A percentile compares a stretch with the other conserved stretches of the same genome.
phyloP scores from a whole-genome alignment of 2,888 invertebrate genomes.

The Minunthozetes semirufus region DNA sequence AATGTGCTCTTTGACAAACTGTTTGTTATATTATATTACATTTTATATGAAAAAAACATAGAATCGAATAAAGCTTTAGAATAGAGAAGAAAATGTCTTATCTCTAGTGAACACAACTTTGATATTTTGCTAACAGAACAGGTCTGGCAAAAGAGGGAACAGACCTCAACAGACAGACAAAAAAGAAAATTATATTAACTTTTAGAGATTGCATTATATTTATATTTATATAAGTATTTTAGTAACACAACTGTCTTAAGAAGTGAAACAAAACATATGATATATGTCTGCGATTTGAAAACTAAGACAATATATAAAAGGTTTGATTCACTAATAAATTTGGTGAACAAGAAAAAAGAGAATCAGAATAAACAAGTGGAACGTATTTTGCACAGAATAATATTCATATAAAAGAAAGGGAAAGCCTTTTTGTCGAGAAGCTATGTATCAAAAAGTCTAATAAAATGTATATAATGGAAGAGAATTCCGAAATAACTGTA shows the following conservation, averaged over 20 bases:
- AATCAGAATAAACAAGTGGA: background rate
- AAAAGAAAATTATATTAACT: constrained; percentile 2
- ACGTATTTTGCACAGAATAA: background rate
- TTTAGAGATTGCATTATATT: background rate
- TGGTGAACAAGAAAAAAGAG: background rate
- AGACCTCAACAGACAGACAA: background rate
- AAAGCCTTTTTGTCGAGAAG: background rate
- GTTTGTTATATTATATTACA: background rate
- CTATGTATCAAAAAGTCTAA: background rate
- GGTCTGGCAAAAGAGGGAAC: constrained; percentile 1
- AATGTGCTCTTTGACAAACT: constrained; percentile 1
- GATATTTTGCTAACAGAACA: constrained; percentile 18
- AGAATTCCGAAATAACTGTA: background rate
- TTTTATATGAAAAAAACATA: background rate
- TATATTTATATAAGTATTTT: background rate
- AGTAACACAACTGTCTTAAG: no score
- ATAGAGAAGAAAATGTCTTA: constrained; percentile 28
- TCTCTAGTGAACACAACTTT: constrained; percentile 24
- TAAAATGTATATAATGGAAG: background rate
- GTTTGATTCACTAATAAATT: background rate
- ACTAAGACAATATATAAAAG: background rate
- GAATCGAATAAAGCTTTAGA: background rate
- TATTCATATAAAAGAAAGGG: background rate
- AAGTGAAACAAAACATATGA: background rate
- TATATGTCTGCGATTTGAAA: background rate